Evolutionary conservation across 2,797 vertebrate genomes (phyloP), one percentile per base, ranked within the genome.

Genomic region (Betta splendens): DNA sequence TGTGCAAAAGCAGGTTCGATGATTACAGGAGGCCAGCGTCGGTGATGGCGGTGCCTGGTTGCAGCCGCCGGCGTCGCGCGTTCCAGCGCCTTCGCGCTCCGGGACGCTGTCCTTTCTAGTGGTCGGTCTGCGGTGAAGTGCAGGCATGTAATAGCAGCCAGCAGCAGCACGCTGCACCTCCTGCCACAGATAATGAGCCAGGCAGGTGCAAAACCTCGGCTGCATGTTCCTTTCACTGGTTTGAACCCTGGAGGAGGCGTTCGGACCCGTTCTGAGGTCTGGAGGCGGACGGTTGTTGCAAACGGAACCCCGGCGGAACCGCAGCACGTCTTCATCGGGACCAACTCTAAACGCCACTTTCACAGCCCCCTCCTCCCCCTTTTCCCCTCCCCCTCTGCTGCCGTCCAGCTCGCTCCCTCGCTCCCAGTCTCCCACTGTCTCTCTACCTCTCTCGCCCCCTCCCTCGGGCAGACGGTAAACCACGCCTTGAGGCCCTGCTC

Each of bases 401-500:
- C n/a, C 78, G 12, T 70, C 52, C 64, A 62, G 57, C 79, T 72
- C 79, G 26, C 62, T 55, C 61, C 38, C 70, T 55, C 28, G 29
- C 35, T 26, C 55, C 29, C 50, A 1, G 5, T 50, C 44, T 47
- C 60, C 37, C 64, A 0, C 53, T 54, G 15, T 48, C 52, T 20
- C 65, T 52, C 67, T 52, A 23, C 51, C 68, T 62, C 68, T 56
- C 75, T 64, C 57, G 2, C 82, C 66, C 71, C 80, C 63, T 69
- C 78, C 80, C 83, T 83, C 61, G 85, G 92, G 92, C 79, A 85
- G 85, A 81, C n/a, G 87, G 80, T 83, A 94, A 93, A 92, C 91
- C 88, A 85, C 90, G 92, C 94, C 94, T 91, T 80, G 75, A 90
- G 90, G 91, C 92, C 93, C 94, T 94, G 90, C 91, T 86, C 80